Evolutionary conservation across 2,888 invertebrate genomes (phyloP), one percentile per base, ranked within the genome.

Genomic region (Mesorhabditis sp.): DNA sequence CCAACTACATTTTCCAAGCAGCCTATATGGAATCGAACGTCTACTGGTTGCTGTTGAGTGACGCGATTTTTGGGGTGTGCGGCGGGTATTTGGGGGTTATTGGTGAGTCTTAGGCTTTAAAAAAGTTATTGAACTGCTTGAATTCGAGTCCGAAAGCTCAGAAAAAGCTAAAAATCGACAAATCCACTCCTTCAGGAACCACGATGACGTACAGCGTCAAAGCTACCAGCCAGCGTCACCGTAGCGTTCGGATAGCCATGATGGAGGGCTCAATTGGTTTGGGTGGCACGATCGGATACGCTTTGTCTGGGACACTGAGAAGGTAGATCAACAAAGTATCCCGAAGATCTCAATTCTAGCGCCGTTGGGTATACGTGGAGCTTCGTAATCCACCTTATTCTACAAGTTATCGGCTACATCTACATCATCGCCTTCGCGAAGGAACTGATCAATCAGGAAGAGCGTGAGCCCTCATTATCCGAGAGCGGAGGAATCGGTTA

Each of bases 201-300:
- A 82, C 85, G 0, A 84, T 86, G 71, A 86, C 87, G 45, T 87
- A 87, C 74, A 78, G 86, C 4, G 83, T 86, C 4, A 85, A 86
- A 68, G 80, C 86, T 7, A 81, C 86, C 10, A 67, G 76, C n/a
- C 70, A 76, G 4, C 73, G 76, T 7, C 73, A 80, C 44, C 82
- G 86, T 65, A 86, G 78, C 13, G 79, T 83, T 43, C 78, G 86
- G 68, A 82, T 87, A 41, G 86, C 86, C 2, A 82, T 86, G 58
- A 76, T 86, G 65, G 87, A 87, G 75, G 84, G 86, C 2, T 85
- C 86, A 74, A 83, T 86, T 63, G 87, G 86, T 66, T 67, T 87
- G 44, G 84, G 87, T 4, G 85, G 83, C 61, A 86, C 86, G 28
- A 67, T 86, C 28, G 87, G 87, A 10, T 85, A 83, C 7, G 81